These are phyloP conservation scores for Hypotaenidia okinawae DNA, from an alignment of 2,797 vertebrate genomes.

Conservation along the genomic window DNA sequence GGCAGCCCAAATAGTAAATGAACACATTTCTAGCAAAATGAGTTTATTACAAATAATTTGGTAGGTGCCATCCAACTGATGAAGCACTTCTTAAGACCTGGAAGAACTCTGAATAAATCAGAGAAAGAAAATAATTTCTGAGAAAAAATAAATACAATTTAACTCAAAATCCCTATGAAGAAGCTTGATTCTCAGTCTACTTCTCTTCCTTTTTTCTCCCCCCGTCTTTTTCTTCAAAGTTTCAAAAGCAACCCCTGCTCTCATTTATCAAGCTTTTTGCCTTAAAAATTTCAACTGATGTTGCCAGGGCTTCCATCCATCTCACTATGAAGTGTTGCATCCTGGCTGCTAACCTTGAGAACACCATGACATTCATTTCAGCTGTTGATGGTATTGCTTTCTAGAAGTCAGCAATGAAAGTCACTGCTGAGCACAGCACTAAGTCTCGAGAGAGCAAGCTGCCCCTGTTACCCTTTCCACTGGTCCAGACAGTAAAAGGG, in stretches of 20 bases:
- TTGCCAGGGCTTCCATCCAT: not conserved
- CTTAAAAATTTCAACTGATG: not conserved
- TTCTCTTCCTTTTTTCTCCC: not conserved
- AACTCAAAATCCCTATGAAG: not conserved
- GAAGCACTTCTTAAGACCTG: not conserved
- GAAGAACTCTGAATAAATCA: conserved; percentile 15
- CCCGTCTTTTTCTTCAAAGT: not conserved
- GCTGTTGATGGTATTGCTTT: not conserved
- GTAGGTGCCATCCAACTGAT: not conserved
- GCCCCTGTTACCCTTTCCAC: not conserved
- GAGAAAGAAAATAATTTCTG: not conserved
- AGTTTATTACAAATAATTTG: conserved; percentile 50
- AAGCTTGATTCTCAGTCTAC: not conserved
- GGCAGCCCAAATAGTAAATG: conserved; percentile 29
- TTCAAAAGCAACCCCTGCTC: not conserved
- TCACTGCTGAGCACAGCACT: not conserved
- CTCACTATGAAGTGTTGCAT: not conserved
- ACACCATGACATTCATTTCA: not conserved
- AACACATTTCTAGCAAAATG: conserved; percentile 46
- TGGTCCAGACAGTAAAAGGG: not conserved
- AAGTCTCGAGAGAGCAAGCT: not conserved
- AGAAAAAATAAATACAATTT: not conserved
- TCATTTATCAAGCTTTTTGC: not conserved
- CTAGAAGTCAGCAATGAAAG: not conserved
- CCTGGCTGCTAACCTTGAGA: not conserved